phyloP scores from a whole-genome alignment of 2,888 invertebrate genomes.

The Rhodophaea formosa region DNA sequence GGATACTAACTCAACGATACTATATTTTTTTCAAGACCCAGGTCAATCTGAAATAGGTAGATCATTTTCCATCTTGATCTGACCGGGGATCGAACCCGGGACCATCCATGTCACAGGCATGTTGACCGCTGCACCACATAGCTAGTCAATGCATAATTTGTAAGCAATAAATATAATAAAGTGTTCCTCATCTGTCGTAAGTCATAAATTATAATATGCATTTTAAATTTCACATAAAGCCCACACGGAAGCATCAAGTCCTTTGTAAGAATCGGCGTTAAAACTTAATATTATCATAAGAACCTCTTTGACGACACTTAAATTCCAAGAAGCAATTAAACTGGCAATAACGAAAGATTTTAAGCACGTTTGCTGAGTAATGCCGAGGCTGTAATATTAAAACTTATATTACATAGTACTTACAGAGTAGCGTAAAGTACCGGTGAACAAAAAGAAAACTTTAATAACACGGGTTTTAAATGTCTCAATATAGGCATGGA shows the following conservation, averaged over 20 bases:
- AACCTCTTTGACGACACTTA: constrained; percentile 33
- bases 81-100: no score
- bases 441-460: constrained; percentile 64
- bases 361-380: constrained; percentile 31
- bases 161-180: no score
- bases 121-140: no score
- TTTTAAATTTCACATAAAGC: background rate
- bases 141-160: no score
- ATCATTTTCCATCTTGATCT: no score
- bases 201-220: background rate
- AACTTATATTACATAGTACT: constrained; percentile 68
- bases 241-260: constrained; percentile 1
- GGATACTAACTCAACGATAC: no score
- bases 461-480: constrained; percentile 60
- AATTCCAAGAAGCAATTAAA: constrained; percentile 45
- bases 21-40: no score
- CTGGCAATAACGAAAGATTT: constrained; percentile 34
- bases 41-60: no score
- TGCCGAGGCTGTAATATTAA: constrained; percentile 40
- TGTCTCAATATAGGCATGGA: constrained; percentile 59
- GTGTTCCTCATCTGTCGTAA: no score
- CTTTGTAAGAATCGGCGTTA: constrained; percentile 14
- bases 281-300: constrained; percentile 26
- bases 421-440: constrained; percentile 65
- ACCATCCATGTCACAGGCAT: no score